phyloP scores from a whole-genome alignment of 1,140 invertebrate species.

The Hydropsyche tenuis region DNA sequence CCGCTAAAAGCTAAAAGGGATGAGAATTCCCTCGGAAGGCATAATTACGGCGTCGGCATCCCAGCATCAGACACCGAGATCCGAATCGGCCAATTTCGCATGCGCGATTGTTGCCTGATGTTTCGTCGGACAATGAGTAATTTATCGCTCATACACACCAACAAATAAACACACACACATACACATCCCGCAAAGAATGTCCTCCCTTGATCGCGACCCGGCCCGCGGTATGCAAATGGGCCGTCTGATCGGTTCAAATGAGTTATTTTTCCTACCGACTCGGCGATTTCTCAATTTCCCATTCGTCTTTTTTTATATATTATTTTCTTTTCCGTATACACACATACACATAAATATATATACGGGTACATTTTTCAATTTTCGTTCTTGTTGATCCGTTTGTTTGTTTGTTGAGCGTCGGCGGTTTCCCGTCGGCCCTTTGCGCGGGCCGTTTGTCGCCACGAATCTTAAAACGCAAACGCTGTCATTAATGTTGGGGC shows the following conservation, averaged over 20 bases:
- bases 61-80: not conserved
- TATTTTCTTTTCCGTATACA: not conserved
- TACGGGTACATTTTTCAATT: not conserved
- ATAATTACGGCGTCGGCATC: constrained; percentile 16
- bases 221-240: constrained; percentile 37
- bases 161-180: not conserved
- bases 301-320: not conserved
- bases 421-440: constrained; percentile 16
- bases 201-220: not conserved
- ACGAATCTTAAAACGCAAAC: constrained; percentile 44
- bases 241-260: constrained; percentile 41
- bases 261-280: constrained; percentile 34
- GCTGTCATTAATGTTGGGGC: constrained; percentile 41
- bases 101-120: not conserved
- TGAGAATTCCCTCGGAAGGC: too few relatives aligned
- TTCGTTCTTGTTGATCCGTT: constrained; percentile 9
- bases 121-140: constrained; percentile 23
- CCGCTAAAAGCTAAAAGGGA: too few relatives aligned
- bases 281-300: not conserved
- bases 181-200: constrained; percentile 20
- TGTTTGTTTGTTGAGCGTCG: constrained; percentile 19
- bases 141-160: too few relatives aligned
- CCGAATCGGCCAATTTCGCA: not conserved
- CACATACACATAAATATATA: not conserved
- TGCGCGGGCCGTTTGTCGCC: constrained; percentile 10